Evolutionary conservation across 1,140 invertebrate species (phyloP).

Genomic region (Platyura marginata): DNA sequence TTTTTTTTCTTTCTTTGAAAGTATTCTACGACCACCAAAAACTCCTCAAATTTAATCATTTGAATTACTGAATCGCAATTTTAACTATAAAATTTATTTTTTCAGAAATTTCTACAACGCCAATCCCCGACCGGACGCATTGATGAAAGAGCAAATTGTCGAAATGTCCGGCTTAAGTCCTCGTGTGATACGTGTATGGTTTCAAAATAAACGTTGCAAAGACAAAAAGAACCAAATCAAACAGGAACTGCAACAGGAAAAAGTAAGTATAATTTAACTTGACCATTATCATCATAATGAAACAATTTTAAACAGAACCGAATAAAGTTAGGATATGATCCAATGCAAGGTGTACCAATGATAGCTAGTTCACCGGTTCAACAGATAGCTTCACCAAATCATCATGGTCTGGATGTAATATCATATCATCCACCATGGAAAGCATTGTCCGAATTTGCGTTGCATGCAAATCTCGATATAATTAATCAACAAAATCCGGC

Average conservation of each 20-base stretch:
- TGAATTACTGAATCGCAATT: no score
- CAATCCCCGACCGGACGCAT: constrained; percentile 92
- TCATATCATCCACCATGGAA: constrained; percentile 96
- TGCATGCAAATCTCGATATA: constrained; percentile 67
- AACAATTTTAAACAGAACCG: constrained; percentile 53
- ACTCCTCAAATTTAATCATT: no score
- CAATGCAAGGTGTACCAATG: constrained; percentile 91
- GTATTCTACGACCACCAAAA: no score
- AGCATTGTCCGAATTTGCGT: constrained; percentile 83
- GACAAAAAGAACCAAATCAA: constrained; percentile 98
- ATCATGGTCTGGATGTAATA: constrained; percentile 77
- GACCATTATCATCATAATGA: no score
- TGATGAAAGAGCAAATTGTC: constrained; percentile 98
- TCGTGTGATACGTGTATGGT: constrained; percentile 94
- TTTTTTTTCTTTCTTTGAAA: no score
- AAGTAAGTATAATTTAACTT: constrained; percentile 39
- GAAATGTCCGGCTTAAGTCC: constrained; percentile 96
- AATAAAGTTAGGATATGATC: constrained; percentile 73
- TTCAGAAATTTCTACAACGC: constrained; percentile 76
- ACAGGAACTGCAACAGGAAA: constrained; percentile 93
- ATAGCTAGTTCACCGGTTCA: constrained; percentile 87
- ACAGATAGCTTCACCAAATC: constrained; percentile 72
- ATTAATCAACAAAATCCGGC: constrained; percentile 65
- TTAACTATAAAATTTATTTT: no score
- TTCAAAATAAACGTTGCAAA: constrained; percentile 98